Evolutionary conservation across 1,140 invertebrate species (phyloP), one percentile per base, ranked within the genome.

Genomic region (Leptinotarsa texana): DNA sequence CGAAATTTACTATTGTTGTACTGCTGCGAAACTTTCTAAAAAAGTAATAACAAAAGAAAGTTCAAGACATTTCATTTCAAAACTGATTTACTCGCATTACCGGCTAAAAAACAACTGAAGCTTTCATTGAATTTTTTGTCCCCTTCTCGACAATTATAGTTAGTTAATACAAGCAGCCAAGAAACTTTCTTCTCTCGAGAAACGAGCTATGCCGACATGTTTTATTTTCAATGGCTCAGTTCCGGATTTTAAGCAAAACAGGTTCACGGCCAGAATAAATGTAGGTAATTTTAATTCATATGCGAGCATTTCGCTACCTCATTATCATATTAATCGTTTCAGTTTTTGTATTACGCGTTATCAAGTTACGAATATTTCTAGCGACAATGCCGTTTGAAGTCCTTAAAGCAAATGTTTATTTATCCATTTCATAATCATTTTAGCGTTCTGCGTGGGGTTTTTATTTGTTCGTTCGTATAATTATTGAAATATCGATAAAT

Each of bases 271-370:
- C 66, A 68, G 24, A 68, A 27, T 68, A 65, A 42, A 68, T 68
- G 33, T 68, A 68, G 66, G 66, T 47, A 18, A 68, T 68, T 68
- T 68, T 42, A 68, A 68, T 68, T 68, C 66, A 68, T 68, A 68
- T 68, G 66, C 66, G 66, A 68, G 42, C 66, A 27, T 68, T 68
- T n/a, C 42, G 66, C 42, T 68, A 68, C 24, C 24, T 68, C 66
- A 68, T 68, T 68, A 68, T 47, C 66, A 68, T 68, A 68, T 33
- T 68, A 68, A 68, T 68, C 66, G 66, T 18, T 68, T 42, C 24
- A 68, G 24, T 68, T 68, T 68, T 47, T 68, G 66, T 68, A 68
- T 18, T 42, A 42, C 66, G 24, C 66, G 66, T 47, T 18, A 57
- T 57, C 51, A 0, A 57, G 51, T 57, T 17, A 17, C 13, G 15